Base-by-base conservation (phyloP, 2,888 invertebrate genomes). In the Metopia argyrocephala region DNA sequence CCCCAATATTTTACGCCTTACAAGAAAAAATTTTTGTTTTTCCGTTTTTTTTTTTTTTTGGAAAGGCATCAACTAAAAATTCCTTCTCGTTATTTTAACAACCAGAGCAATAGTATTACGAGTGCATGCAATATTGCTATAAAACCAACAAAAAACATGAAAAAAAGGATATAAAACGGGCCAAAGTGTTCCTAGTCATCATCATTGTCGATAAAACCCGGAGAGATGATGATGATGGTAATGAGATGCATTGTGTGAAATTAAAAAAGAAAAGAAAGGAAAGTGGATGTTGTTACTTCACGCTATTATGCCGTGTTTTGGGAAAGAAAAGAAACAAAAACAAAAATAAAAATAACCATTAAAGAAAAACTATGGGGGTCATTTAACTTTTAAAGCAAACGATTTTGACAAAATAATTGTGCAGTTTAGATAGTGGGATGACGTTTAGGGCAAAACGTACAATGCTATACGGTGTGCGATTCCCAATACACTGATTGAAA, bases 31-130 rank as follows among this genome's bases (percentile, higher is more conserved):
- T 2, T 70, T 62, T 59, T 64, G 23, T 23, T 66, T 2, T 18
- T 57, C 50, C 27, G 27, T 27, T 48, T 76, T 76, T 73, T 65
- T 78, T 78, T 78, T 64, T 78, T 66, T 74, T 61, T 54, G 9
- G 2, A 2, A 57, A 65, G 78, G 78, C 78, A 74, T 74, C 54
- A 68, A 65, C 54, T 45, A 45, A 71, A 59, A 76, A 23, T 73
- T 48, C 65, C 18, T 5, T 61, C 45, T 66, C 69, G 62, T 73
- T 68, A 21, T 62, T 46, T 52, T 59, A 54, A 74, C 21, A 71
- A 78, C 71, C 71, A 76, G 70, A 78, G 61, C 61, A 78, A 73
- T 62, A 46, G n/a, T 61, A 6, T 57, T 25, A 45, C 28, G 45
- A 38, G 9, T 15, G 21, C n/a, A 38, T 28, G 20, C 54, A n/a